Base-by-base conservation (phyloP, 2,888 invertebrate species). In the Caenorhabditis sulstoni region DNA sequence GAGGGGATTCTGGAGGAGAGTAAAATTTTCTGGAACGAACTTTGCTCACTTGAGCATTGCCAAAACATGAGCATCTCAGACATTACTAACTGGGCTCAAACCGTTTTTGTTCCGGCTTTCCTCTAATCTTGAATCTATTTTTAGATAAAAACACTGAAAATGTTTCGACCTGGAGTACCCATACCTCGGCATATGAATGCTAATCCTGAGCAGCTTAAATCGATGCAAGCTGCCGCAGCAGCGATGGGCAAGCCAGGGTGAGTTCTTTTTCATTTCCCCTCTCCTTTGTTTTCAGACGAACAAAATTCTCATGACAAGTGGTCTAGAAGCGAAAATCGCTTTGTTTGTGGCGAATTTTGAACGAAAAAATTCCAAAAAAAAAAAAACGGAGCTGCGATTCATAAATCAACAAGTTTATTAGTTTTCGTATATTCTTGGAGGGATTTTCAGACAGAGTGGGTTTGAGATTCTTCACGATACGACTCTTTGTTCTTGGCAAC, bases 211-310 rank as follows among this genome's bases (percentile, higher is more conserved):
- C 73, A 73, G n/a, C 1, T 73, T 8, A 73, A 73, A 35, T 18
- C 71, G 9, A 23, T 71, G 16, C 71, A 71, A 14, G 57, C 59
- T 9, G 49, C 68, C 11, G 29, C 29, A 7, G 52, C 50, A 0
- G 45, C 39, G 35, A 44, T 71, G 55, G 47, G 45, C 9, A 73
- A 73, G n/a, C 23, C 64, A 58, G 64, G 57, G 73, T 73, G 29
- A 29, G n/a, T 29, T n/a, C 12, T 29, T 52, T 52, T 12, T 29
- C 5, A 3, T 29, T 3, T 14, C 29, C 29, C 9, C 14, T 49
- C 7, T 49, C 7, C 29, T 49, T 20, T 20, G 49, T 22, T 49
- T 22, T 49, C 14, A 22, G 20, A 11, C 52, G 12, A 52, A n/a
- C 52, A 29, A 29, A 29, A 5, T 29, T 29, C 29, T 29, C 29